Conservation (phyloP, 2,888 invertebrate species). For the Tyria jacobaeae region DNA sequence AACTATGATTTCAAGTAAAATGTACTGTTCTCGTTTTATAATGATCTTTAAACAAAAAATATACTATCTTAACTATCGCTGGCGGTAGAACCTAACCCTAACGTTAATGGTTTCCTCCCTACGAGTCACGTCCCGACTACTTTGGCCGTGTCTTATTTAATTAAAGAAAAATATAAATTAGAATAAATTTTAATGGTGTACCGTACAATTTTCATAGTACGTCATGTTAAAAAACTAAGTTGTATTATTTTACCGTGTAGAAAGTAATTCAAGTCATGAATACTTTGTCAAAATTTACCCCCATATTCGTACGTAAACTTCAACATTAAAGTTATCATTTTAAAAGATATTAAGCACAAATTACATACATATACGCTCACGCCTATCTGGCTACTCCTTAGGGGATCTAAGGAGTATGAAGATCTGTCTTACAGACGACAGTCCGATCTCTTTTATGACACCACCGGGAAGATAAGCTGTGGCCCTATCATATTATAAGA, state of each 20-base stretch:
- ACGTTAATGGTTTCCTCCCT: slow-evolving; percentile 64
- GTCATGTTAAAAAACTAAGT: slow-evolving; percentile 29
- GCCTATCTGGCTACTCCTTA: too few species aligned
- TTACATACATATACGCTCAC: too few species aligned
- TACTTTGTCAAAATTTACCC: slow-evolving; percentile 2
- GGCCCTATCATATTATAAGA: too few species aligned
- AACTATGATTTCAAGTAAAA: too few species aligned
- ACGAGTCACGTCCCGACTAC: slow-evolving; percentile 69
- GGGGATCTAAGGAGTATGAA: too few species aligned
- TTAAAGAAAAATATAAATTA: slow-evolving; percentile 80
- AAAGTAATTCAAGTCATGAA: slow-evolving; percentile 16
- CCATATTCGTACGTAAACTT: background rate
- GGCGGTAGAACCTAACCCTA: slow-evolving; percentile 37
- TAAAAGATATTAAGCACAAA: too few species aligned
- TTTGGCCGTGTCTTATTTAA: slow-evolving; percentile 74
- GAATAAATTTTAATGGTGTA: slow-evolving; percentile 69
- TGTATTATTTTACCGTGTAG: slow-evolving; percentile 12
- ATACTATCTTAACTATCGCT: slow-evolving; percentile 31
- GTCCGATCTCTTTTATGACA: too few species aligned
- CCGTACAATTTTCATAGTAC: slow-evolving; percentile 23
- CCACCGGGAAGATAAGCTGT: too few species aligned
- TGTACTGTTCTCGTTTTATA: too few species aligned
- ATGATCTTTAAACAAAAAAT: too few species aligned
- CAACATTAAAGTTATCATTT: slow-evolving; percentile 19
- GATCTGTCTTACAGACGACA: too few species aligned